A percentile compares a stretch with the other conserved stretches of the same genome.
Conservation (phyloP, 2,797 vertebrate genomes). For the Fistularia commersonii region DNA sequence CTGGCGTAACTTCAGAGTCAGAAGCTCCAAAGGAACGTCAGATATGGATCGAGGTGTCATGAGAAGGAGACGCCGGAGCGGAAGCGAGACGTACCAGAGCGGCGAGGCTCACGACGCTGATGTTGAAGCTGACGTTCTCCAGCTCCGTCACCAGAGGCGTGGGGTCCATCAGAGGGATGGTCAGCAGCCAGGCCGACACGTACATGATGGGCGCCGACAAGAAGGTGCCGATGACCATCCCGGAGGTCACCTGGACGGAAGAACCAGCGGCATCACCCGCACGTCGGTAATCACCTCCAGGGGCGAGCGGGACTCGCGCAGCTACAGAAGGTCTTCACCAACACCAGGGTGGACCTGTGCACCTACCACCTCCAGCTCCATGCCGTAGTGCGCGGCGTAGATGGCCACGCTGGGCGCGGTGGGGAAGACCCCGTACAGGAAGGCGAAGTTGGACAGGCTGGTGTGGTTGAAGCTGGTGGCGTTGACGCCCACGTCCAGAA, state of each 20-base stretch:
- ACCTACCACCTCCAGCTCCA: conserved; percentile 97
- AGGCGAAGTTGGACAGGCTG: conserved; percentile 94
- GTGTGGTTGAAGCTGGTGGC: conserved; percentile 83
- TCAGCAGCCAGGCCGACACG: conserved; percentile 93
- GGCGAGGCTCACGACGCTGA: conserved; percentile 89
- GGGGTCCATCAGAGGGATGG: conserved; percentile 93
- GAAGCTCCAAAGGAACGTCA: too few species aligned
- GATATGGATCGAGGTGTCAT: too few species aligned
- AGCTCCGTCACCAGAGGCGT: conserved; percentile 84
- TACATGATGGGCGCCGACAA: conserved; percentile 98
- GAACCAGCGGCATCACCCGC: too few species aligned
- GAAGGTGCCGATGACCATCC: conserved; percentile 96
- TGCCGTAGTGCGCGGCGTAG: conserved; percentile 92
- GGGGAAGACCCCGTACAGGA: conserved; percentile 95
- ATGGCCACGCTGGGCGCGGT: conserved; percentile 94
- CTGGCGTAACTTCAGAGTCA: too few species aligned
- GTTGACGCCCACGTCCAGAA: conserved; percentile 81
- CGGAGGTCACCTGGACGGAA: conserved; percentile 84
- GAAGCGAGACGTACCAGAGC: conserved; percentile 79
- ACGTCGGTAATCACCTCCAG: background rate
- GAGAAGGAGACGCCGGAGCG: too few species aligned
- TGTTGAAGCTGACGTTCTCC: conserved; percentile 93
- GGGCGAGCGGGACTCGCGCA: background rate
- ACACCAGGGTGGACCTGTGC: too few species aligned
- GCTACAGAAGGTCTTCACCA: background rate